phyloP scores from a whole-genome alignment of 2,113 vertebrate genomes.

The Oceanites oceanicus region DNA sequence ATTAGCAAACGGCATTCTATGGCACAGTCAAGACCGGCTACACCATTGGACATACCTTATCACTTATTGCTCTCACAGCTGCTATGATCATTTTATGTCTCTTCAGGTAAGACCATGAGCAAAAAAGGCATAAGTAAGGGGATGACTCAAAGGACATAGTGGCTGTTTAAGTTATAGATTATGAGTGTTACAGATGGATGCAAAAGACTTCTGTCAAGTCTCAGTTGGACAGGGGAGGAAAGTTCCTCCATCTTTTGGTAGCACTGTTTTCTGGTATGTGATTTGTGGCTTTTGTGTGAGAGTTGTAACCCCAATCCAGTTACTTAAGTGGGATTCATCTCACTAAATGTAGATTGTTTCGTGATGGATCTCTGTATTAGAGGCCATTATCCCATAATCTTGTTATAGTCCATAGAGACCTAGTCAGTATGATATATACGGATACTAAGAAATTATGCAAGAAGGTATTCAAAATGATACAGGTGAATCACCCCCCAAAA shows the following conservation, averaged over 20 bases:
- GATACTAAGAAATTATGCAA: background rate
- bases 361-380: background rate
- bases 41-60: constrained; percentile 90
- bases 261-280: background rate
- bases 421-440: background rate
- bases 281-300: background rate
- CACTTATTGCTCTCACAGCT: constrained; percentile 83
- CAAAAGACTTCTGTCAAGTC: background rate
- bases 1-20: constrained; percentile 79
- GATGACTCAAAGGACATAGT: background rate
- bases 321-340: background rate
- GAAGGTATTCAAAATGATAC: background rate
- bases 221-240: background rate
- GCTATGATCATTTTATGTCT: constrained; percentile 88
- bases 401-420: background rate
- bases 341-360: background rate
- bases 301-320: background rate
- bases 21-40: constrained; percentile 87
- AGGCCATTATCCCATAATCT: background rate
- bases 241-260: background rate
- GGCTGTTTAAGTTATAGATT: background rate
- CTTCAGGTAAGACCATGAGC: constrained; percentile 83
- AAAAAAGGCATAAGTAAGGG: background rate
- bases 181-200: too few species aligned
- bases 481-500: background rate